Evolutionary conservation across 2,797 vertebrate species (phyloP).

Genomic region (Dermochelys coriacea): DNA sequence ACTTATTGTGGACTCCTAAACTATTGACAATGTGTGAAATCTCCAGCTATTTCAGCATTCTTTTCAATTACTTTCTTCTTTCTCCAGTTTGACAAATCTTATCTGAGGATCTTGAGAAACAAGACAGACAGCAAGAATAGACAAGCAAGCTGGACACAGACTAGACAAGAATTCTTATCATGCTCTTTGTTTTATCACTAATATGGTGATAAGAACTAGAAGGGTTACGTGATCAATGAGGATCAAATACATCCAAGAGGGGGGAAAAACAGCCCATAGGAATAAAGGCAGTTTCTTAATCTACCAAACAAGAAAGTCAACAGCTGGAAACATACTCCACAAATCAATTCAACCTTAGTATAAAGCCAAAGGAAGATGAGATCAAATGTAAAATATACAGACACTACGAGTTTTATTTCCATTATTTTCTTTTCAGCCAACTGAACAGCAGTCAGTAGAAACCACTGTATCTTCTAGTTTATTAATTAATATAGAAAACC

Average conservation of each 20-base stretch:
- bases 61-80: constrained; percentile 61
- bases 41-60: constrained; percentile 51
- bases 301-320: neutral
- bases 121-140: constrained; percentile 48
- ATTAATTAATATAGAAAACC: neutral
- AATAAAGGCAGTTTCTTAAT: constrained; percentile 4
- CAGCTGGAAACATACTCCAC: constrained; percentile 32
- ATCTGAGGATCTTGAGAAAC: constrained; percentile 71
- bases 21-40: neutral
- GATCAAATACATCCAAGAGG: neutral
- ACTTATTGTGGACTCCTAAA: constrained; percentile 2
- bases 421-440: neutral
- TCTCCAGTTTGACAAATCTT: constrained; percentile 83
- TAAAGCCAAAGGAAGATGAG: constrained; percentile 26
- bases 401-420: neutral
- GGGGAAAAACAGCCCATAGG: neutral
- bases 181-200: constrained; percentile 28
- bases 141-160: constrained; percentile 38
- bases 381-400: neutral
- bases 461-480: neutral
- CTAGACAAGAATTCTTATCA: constrained; percentile 53
- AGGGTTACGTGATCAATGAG: neutral
- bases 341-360: neutral
- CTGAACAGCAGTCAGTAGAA: neutral
- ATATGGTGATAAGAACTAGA: neutral